Conservation (phyloP, 2,797 vertebrate genomes). For the Clamator glandarius region DNA sequence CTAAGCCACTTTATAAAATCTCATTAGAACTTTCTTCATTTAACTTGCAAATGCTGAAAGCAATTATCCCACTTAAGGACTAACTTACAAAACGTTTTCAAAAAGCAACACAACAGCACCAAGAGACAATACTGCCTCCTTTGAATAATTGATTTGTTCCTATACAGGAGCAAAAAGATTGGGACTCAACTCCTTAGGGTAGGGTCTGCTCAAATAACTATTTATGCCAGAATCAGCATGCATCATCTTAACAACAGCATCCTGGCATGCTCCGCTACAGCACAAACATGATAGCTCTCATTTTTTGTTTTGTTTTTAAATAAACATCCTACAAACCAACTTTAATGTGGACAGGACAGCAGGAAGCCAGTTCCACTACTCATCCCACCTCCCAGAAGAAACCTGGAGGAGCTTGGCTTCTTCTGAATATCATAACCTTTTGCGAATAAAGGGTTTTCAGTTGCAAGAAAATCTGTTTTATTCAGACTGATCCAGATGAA, state of each 20-base stretch:
- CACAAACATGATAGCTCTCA: slow-evolving; percentile 29
- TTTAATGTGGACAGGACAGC: neutral
- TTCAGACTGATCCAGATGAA: slow-evolving; percentile 58
- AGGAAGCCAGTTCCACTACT: neutral
- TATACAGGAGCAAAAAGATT: slow-evolving; percentile 8
- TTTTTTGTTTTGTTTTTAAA: slow-evolving; percentile 3
- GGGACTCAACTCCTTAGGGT: slow-evolving; percentile 31
- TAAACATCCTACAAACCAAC: neutral
- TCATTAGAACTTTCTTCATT: slow-evolving; percentile 72
- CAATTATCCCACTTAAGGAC: slow-evolving; percentile 69
- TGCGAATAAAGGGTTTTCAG: slow-evolving; percentile 39
- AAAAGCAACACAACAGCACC: slow-evolving; percentile 53
- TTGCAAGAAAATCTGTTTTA: slow-evolving; percentile 46
- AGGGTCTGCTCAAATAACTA: slow-evolving; percentile 36
- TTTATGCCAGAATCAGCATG: slow-evolving; percentile 17
- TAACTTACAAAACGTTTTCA: slow-evolving; percentile 72
- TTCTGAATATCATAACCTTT: slow-evolving; percentile 42
- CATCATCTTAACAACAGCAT: slow-evolving; percentile 50
- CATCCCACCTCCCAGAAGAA: neutral
- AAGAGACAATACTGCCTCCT: slow-evolving; percentile 44
- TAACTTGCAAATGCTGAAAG: slow-evolving; percentile 73
- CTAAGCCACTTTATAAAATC: slow-evolving; percentile 73
- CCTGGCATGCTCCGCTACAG: neutral
- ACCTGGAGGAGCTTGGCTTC: neutral
- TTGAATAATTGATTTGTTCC: slow-evolving; percentile 60